These are phyloP conservation scores for Pollenia labialis DNA, from an alignment of 2,888 invertebrate genomes.

Conservation along the genomic window DNA sequence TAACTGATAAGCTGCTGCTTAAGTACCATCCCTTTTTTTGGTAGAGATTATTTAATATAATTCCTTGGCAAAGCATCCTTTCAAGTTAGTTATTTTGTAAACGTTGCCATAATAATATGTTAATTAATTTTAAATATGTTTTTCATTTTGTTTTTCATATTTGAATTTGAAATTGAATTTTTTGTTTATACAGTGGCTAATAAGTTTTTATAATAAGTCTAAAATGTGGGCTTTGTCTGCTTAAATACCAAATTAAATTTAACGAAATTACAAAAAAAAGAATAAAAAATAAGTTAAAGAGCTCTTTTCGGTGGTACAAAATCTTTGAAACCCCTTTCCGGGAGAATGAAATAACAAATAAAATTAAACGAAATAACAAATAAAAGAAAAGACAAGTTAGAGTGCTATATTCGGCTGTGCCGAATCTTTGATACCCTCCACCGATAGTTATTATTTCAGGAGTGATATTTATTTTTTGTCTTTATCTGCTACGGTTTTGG, in stretches of 20 bases:
- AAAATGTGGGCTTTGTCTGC: conserved; percentile 9
- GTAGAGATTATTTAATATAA: conserved; percentile 7
- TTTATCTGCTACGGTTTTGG: no score
- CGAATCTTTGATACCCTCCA: no score
- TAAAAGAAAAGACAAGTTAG: no score
- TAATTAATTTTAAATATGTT: conserved; percentile 35
- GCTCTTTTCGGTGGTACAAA: background rate
- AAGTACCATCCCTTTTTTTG: background rate
- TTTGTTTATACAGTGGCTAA: conserved; percentile 48
- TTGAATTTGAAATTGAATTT: conserved; percentile 49
- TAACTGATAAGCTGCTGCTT: conserved; percentile 35
- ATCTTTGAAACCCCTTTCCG: no score
- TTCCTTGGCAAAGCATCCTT: conserved; percentile 3
- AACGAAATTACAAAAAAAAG: background rate
- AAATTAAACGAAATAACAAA: no score
- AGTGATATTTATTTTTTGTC: no score
- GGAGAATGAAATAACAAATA: no score
- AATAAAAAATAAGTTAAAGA: background rate
- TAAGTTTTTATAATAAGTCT: conserved; percentile 41
- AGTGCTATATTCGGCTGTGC: no score
- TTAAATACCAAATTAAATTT: background rate
- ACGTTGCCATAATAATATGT: conserved; percentile 5
- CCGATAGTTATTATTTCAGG: no score
- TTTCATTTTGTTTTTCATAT: conserved; percentile 6
- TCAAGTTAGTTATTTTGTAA: background rate